These are phyloP conservation scores for Gephyroberyx darwinii DNA, from an alignment of 2,797 vertebrate genomes.

Conservation along the genomic window DNA sequence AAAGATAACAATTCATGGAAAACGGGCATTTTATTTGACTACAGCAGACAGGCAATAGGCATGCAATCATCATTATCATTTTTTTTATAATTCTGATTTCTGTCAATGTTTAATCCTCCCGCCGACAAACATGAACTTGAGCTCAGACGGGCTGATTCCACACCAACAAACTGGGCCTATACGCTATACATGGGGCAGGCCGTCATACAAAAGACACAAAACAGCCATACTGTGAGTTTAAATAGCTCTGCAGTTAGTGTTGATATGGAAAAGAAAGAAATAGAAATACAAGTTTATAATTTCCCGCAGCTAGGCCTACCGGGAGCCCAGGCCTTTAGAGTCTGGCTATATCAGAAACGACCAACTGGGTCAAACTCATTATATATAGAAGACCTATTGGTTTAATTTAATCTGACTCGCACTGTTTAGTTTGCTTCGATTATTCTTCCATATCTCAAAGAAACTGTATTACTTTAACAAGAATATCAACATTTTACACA, in stretches of 20 bases:
- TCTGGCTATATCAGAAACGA: slow-evolving; percentile 13
- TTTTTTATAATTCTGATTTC: slow-evolving; percentile 14
- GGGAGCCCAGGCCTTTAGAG: slow-evolving; percentile 19
- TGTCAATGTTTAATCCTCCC: slow-evolving; percentile 17
- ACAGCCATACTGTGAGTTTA: slow-evolving; percentile 14
- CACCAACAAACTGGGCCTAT: slow-evolving; percentile 17
- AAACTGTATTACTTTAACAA: not conserved
- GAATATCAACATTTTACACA: slow-evolving; percentile 31
- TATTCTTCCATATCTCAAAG: not conserved
- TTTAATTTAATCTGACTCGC: not conserved
- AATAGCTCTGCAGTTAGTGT: slow-evolving; percentile 13
- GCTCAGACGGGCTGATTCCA: slow-evolving; percentile 53
- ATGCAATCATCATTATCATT: slow-evolving; percentile 55
- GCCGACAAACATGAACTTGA: slow-evolving; percentile 71
- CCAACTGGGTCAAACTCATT: not conserved
- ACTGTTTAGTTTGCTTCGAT: not conserved
- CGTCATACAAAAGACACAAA: slow-evolving; percentile 37
- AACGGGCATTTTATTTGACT: slow-evolving; percentile 46
- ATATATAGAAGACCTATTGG: no score
- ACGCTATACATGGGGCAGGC: slow-evolving; percentile 24
- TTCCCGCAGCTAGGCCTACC: not conserved
- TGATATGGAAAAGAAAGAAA: slow-evolving; percentile 13
- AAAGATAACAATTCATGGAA: not conserved
- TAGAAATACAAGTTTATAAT: not conserved
- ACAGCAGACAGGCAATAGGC: slow-evolving; percentile 39